Evolutionary conservation across 2,888 invertebrate genomes (phyloP), one percentile per base, ranked within the genome.

Genomic region (Homarus gammarus): DNA sequence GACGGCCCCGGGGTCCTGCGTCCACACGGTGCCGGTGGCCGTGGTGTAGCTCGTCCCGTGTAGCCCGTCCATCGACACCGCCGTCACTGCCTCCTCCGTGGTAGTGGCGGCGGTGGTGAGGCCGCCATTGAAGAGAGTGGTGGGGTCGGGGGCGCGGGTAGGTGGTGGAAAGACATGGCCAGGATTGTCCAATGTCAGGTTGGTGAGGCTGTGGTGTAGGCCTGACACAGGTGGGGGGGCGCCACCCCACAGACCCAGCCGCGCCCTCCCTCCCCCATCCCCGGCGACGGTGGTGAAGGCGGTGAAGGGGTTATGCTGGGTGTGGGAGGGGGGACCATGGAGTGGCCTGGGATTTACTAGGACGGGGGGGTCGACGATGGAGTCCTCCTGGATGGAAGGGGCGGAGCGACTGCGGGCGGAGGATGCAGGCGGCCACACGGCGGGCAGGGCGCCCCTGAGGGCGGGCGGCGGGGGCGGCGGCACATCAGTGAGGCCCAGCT

Each of bases 401-500:
- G 81, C 87, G 87, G 64, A 75, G 75, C 73, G 82, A 49, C 81
- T 68, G 82, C 81, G 82, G 82, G 87, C 51, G 78, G 86, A 78
- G 70, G 86, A 40, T 51, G 86, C 72, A 27, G 77, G 86, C 64
- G 82, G 86, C 70, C 70, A 68, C 49, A 38, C 49, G 38, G 84
- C 22, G 36, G 83, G 87, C 56, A 68, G 75, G 31, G 82, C 87
- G 38, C 75, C 75, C 31, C 82, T 75, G n/a, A 68, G 87, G 51
- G 90, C 78, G 40, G 70, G 86, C 12, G 86, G 90, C 36, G 87
- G 79, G 44, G 77, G 84, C 40, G 87, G 90, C 31, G 87, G 87
- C 68, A 61, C 79, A 72, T 91, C 91, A 61, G 87, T 83, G 75
- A 91, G 90, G 51, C 91, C 91, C 36, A 91, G 90, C 64, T 87